Evolutionary conservation across 2,888 invertebrate genomes (phyloP), one percentile per base, ranked within the genome.

Genomic region (Anodontia alba): DNA sequence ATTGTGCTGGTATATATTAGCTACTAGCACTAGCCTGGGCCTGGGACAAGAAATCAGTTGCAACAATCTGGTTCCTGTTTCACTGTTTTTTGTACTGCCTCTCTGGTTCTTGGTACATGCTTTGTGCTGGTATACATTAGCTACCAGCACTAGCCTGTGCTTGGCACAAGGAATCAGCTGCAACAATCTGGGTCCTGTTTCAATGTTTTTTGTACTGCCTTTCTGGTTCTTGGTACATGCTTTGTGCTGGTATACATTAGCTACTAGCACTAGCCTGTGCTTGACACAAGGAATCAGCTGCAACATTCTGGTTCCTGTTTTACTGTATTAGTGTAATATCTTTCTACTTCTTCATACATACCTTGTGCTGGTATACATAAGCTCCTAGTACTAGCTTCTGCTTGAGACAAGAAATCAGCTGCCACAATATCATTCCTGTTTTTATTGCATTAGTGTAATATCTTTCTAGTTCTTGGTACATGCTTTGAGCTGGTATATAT

Each of bases 21-120:
- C 3, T 12, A 46, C 46, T 46, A 46, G 46, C 46, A 46, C 46
- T 46, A 46, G 46, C 46, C 46, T 46, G 20, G 5, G 46, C 15
- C 17, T 46, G 8, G 46, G 46, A 46, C 46, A 46, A 46, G 46
- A 17, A 46, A 46, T 20, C 20, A 46, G 15, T 15, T 10, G 7
- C 42, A 42, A 42, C 42, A 7, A 10, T 42, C 15, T 42, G 42
- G 7, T 10, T 42, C 7, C 15, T 10, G n/a, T n/a, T n/a, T n/a
- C n/a, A n/a, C n/a, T n/a, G n/a, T n/a, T n/a, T n/a, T n/a, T n/a
- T n/a, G n/a, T n/a, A n/a, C n/a, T n/a, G n/a, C 5, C 7, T 43
- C 23, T 57, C 69, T 33, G 29, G 17, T 57, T 68, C 73, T 62
- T 29, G 78, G 68, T 73, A 73, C 73, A 73, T 43, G 36, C 33